Conservation (phyloP, 2,113 vertebrate species). For the Tympanuchus pallidicinctus region DNA sequence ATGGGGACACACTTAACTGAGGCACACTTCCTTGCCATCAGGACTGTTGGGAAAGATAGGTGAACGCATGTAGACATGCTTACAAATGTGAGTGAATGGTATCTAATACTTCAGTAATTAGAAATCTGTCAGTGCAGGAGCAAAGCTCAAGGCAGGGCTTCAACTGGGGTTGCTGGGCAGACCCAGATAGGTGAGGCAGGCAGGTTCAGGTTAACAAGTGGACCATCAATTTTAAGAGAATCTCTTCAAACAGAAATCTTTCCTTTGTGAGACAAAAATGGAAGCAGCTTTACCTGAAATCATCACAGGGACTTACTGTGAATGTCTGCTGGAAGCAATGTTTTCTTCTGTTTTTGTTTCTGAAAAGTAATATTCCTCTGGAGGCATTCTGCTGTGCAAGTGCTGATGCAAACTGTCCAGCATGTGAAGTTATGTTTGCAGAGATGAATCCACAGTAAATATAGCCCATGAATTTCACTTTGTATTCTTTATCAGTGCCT, state of each 20-base stretch:
- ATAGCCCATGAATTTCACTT: neutral
- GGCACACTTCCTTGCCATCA: neutral
- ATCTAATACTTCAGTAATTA: neutral
- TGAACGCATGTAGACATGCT: neutral
- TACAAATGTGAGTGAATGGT: neutral
- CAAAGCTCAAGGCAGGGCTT: neutral
- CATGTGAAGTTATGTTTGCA: neutral
- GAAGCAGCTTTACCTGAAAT: neutral
- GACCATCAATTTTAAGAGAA: neutral
- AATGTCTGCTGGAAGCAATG: neutral
- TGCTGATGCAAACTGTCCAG: neutral
- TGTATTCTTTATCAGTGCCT: neutral
- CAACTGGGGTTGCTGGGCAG: neutral
- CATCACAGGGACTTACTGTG: neutral
- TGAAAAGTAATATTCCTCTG: neutral
- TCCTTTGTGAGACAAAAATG: neutral
- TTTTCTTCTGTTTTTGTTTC: neutral
- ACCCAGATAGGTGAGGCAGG: neutral
- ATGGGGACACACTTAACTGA: neutral
- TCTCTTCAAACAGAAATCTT: neutral
- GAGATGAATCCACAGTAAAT: neutral
- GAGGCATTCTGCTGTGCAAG: neutral
- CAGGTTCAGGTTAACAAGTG: neutral
- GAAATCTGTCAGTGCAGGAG: neutral
- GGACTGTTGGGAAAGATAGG: accelerated